phyloP scores from a whole-genome alignment of 2,888 invertebrate genomes.

The Torymus auratus region DNA sequence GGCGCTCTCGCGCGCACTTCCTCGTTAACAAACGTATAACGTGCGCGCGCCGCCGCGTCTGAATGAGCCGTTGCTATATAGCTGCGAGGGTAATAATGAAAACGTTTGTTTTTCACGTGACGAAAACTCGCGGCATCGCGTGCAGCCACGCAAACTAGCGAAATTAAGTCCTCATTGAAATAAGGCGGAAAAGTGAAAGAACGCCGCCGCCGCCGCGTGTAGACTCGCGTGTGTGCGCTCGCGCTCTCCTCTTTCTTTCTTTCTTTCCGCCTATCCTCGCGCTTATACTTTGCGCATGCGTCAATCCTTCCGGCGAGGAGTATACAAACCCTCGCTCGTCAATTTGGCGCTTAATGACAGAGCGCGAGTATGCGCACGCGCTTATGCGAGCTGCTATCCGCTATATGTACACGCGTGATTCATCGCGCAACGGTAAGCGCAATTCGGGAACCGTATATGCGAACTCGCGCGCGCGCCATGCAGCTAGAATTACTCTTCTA shows the following conservation, averaged over 20 bases:
- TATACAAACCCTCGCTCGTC: constrained; percentile 22
- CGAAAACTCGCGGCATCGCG: constrained; percentile 48
- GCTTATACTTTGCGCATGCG: neutral
- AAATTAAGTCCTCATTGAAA: constrained; percentile 57
- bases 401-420: constrained; percentile 27
- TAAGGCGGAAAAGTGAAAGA: constrained; percentile 50
- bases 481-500: too few species aligned
- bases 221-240: constrained; percentile 34
- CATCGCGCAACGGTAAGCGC: constrained; percentile 57
- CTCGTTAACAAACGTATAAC: constrained; percentile 31
- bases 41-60: neutral
- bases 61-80: constrained; percentile 22
- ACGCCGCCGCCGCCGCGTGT: neutral
- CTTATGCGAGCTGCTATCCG: too few species aligned
- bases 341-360: constrained; percentile 55
- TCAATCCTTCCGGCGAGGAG: constrained; percentile 48
- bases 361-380: constrained; percentile 7
- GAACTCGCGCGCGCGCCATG: neutral
- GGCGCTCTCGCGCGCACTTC: neutral
- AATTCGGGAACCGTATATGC: constrained; percentile 35
- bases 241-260: constrained; percentile 1
- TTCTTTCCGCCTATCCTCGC: neutral
- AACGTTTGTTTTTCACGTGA: constrained; percentile 56
- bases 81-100: constrained; percentile 34
- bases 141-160: constrained; percentile 34